These are phyloP conservation scores for Strigamia transsilvanica DNA, from an alignment of 2,888 invertebrate species.

Conservation along the genomic window DNA sequence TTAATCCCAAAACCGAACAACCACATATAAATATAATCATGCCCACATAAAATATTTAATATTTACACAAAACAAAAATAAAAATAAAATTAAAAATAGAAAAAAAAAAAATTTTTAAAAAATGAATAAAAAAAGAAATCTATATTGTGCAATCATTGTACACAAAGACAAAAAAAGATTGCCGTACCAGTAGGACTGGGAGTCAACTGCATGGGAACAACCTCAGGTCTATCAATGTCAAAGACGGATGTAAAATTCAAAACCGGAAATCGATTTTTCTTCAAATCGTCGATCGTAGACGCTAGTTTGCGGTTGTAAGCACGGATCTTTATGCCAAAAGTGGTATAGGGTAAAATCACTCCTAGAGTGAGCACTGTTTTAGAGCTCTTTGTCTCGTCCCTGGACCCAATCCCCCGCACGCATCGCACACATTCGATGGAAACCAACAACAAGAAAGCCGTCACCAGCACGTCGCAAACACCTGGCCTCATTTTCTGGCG, in stretches of 20 bases:
- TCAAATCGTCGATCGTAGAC: constrained; percentile 46
- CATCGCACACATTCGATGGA: constrained; percentile 13
- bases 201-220: constrained; percentile 50
- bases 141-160: neutral
- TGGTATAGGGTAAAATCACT: constrained; percentile 41
- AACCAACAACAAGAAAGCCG: constrained; percentile 1
- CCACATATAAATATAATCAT: too few species aligned
- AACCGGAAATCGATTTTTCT: constrained; percentile 43
- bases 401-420: constrained; percentile 6
- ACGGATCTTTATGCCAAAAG: constrained; percentile 24
- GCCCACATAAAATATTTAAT: too few species aligned
- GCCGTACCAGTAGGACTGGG: constrained; percentile 40
- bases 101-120: neutral
- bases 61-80: neutral
- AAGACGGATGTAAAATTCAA: constrained; percentile 43
- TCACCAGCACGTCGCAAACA: constrained; percentile 38
- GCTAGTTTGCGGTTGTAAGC: constrained; percentile 44
- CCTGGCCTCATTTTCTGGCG: constrained; percentile 32
- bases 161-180: neutral
- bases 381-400: neutral
- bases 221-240: constrained; percentile 47
- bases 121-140: neutral
- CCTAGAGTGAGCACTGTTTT: constrained; percentile 49
- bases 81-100: neutral
- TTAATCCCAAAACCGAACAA: too few species aligned